phyloP scores from a whole-genome alignment of 1,140 invertebrate genomes.

The Microplitis mediator region DNA sequence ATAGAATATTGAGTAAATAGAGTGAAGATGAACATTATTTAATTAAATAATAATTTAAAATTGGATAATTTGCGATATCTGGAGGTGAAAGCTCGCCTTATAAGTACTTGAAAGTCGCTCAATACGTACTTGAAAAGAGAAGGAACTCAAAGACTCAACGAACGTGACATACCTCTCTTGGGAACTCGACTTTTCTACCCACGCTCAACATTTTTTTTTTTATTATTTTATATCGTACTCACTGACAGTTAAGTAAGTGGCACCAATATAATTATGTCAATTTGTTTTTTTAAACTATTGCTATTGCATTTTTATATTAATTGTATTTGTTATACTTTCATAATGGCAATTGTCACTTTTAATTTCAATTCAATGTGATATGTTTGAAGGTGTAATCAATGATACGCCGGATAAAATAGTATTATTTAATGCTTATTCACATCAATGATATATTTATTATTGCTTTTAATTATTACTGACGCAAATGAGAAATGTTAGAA shows the following conservation, averaged over 20 bases:
- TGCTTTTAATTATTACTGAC: conserved; percentile 31
- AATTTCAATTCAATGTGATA: not conserved
- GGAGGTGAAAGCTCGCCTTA: conserved; percentile 25
- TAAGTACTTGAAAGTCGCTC: conserved; percentile 4
- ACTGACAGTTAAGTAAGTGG: not conserved
- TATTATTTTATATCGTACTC: too few species aligned
- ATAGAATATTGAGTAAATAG: too few species aligned
- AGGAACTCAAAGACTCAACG: not conserved
- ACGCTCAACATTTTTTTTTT: not conserved
- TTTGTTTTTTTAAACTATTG: not conserved
- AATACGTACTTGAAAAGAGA: conserved; percentile 14
- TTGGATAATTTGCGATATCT: conserved; percentile 17
- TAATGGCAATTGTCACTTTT: not conserved
- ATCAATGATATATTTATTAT: conserved; percentile 9
- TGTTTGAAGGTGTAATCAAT: not conserved
- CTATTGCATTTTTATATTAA: too few species aligned
- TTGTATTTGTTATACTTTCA: too few species aligned
- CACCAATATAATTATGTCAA: not conserved
- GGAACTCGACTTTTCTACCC: conserved; percentile 18
- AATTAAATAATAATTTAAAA: not conserved
- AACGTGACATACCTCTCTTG: conserved; percentile 17
- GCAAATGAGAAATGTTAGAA: conserved; percentile 27
- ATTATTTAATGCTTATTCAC: conserved; percentile 12
- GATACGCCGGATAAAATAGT: not conserved
- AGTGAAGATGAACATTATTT: not conserved